Evolutionary conservation across 2,113 vertebrate genomes (phyloP), one percentile per base, ranked within the genome.

Genomic region (Garra rufa): DNA sequence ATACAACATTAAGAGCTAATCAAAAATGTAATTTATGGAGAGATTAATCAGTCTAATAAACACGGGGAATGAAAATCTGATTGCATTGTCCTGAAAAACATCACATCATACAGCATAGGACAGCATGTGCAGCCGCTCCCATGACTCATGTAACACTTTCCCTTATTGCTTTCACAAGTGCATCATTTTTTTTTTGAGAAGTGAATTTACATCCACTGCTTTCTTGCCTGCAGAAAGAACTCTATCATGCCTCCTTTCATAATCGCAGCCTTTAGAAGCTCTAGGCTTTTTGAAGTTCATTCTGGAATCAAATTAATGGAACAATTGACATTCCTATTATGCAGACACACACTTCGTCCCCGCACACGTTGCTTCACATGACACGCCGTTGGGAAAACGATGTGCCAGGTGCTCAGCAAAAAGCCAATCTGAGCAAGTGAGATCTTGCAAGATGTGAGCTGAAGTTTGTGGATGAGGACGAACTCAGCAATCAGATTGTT

Each of bases 251-350:
- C 55, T 67, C 34, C 26, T 76, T 83, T 81, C 77, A 81, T 83
- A 85, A 84, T 85, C 44, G 5, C 70, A 30, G 26, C 61, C 17
- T 85, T 86, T 70, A 82, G 43, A 63, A 65, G 24, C 44, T 85
- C 26, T 76, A 75, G 83, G 83, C 70, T 87, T 88, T 83, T 83
- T 80, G 67, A 83, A 79, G 75, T 80, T 83, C 61, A 83, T 76
- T 85, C 81, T 83, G 52, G 38, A 74, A 86, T 73, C 76, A 57
- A 88, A 38, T 88, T 86, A 86, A 82, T 81, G 61, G 24, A 85
- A 52, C 34, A 71, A 70, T 88, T 70, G 81, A 80, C 52, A 69
- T 61, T 69, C 46, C 59, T 26, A 57, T 81, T 69, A 86, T 81
- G 59, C 69, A 79, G 75, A 24, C 59, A 17, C 79, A 77, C 80